Percentiles rank a stretch among this genome's conserved stretches.
Evolutionary conservation across 2,888 invertebrate species (phyloP).

Genomic region (Galerucella nymphaeae): DNA sequence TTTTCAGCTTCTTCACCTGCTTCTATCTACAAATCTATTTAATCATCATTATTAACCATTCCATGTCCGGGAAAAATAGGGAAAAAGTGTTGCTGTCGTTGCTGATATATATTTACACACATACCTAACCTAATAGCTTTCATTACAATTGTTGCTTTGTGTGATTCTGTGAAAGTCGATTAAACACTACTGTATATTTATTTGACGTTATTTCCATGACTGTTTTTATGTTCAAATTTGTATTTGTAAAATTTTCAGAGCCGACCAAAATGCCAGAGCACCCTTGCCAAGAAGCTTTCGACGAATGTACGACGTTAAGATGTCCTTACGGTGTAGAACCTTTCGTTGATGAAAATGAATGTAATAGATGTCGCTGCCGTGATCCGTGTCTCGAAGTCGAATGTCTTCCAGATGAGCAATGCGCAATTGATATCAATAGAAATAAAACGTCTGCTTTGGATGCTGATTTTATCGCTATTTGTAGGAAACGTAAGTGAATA

Average conservation of each 20-base stretch:
- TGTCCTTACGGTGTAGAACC: conserved; percentile 81
- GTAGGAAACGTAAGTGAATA: conserved; percentile 74
- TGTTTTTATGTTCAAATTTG: no score
- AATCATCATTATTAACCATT: not conserved
- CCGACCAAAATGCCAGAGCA: conserved; percentile 56
- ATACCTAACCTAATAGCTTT: no score
- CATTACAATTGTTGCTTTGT: no score
- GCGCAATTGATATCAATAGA: conserved; percentile 73
- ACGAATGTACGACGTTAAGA: conserved; percentile 72
- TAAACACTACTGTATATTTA: no score
- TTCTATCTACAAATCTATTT: not conserved
- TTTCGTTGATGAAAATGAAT: conserved; percentile 71
- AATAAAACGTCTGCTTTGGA: conserved; percentile 53
- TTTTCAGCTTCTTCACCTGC: no score
- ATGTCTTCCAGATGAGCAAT: conserved; percentile 75
- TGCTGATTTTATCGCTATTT: conserved; percentile 70
- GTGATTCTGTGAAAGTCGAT: no score
- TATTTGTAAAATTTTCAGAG: conserved; percentile 17
- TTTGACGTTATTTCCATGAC: no score
- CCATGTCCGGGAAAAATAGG: not conserved
- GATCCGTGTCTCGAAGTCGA: conserved; percentile 76
- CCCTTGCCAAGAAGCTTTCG: conserved; percentile 69
- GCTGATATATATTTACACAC: no score
- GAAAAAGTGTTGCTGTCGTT: no score
- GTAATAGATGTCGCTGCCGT: conserved; percentile 78